phyloP scores from a whole-genome alignment of 2,888 invertebrate genomes.

The Cantharis rustica region DNA sequence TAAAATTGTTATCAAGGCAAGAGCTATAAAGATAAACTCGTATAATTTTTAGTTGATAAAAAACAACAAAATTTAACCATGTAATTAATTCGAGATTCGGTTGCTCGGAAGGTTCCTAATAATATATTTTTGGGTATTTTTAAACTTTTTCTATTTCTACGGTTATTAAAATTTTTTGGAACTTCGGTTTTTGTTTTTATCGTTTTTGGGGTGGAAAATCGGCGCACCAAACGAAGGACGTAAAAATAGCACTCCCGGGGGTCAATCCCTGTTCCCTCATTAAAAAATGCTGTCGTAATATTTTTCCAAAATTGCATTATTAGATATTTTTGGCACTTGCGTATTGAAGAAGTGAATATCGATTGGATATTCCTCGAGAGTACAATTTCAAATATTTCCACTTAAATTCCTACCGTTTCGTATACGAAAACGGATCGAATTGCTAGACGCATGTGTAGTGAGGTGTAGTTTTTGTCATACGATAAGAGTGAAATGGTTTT shows the following conservation, averaged over 20 bases:
- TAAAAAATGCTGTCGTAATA: neutral
- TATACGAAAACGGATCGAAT: conserved; percentile 46
- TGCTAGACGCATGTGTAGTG: conserved; percentile 61
- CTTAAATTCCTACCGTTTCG: conserved; percentile 17
- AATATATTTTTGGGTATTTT: neutral
- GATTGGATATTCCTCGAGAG: conserved; percentile 3
- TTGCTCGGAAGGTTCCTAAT: neutral
- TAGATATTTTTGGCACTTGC: neutral
- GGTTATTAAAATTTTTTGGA: neutral
- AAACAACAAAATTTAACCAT: neutral
- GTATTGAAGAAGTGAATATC: neutral
- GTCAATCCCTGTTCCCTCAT: neutral
- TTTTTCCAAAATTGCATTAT: neutral
- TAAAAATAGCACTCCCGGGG: neutral
- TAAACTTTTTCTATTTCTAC: too few species aligned
- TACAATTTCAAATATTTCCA: conserved; percentile 17
- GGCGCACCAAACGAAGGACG: neutral
- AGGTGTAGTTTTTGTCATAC: conserved; percentile 60
- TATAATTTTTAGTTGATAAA: neutral
- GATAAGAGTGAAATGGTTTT: conserved; percentile 54
- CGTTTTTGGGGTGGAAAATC: neutral
- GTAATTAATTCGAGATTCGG: neutral
- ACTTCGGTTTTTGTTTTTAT: neutral
- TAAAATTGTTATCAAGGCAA: neutral
- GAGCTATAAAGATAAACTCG: neutral